These are phyloP conservation scores for Platyscapa corneri DNA, from an alignment of 1,140 invertebrate genomes.

Conservation along the genomic window DNA sequence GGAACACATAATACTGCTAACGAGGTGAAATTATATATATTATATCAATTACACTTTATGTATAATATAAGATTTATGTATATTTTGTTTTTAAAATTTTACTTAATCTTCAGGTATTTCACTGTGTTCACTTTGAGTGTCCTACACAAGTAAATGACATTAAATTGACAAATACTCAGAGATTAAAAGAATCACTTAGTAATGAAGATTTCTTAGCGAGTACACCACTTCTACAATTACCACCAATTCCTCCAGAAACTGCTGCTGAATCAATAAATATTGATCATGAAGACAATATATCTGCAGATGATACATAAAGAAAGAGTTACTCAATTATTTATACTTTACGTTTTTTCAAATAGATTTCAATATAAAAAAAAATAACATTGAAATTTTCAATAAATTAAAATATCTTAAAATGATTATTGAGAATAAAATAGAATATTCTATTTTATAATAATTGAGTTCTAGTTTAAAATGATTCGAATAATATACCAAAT, in stretches of 20 bases:
- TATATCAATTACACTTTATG: constrained; percentile 19
- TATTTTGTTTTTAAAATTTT: constrained; percentile 14
- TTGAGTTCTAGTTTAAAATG: too few relatives aligned
- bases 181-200: constrained; percentile 28
- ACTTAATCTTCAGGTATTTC: constrained; percentile 85
- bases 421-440: too few relatives aligned
- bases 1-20: constrained; percentile 98
- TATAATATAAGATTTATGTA: background rate
- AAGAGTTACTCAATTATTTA: background rate
- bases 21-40: constrained; percentile 83
- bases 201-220: constrained; percentile 38
- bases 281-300: constrained; percentile 61
- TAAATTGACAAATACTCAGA: constrained; percentile 60
- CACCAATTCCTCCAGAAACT: constrained; percentile 61
- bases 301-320: background rate
- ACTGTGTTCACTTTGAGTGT: constrained; percentile 98
- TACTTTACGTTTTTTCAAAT: background rate
- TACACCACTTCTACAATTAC: constrained; percentile 22
- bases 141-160: constrained; percentile 78
- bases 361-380: background rate
- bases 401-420: too few relatives aligned
- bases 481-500: too few relatives aligned
- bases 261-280: constrained; percentile 66
- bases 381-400: too few relatives aligned
- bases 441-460: too few relatives aligned